Percentiles rank a stretch among this genome's conserved stretches.
phyloP scores from a whole-genome alignment of 2,888 invertebrate species.

The Cryptocephalus moraei region DNA sequence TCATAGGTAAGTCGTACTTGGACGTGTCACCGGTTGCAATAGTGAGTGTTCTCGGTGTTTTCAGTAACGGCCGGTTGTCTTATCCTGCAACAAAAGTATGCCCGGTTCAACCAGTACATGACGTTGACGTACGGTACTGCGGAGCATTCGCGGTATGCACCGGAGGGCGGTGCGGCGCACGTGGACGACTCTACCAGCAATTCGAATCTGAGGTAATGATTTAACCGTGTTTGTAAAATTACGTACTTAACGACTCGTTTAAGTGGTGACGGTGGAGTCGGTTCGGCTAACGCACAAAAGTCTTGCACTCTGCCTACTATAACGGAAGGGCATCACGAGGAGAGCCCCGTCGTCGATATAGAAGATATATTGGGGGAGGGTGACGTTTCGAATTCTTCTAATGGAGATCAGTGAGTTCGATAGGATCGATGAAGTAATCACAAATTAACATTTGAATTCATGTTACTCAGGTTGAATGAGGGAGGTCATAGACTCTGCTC shows the following conservation, averaged over 20 bases:
- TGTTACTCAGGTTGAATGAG: no score
- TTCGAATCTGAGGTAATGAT: no score
- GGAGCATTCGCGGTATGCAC: constrained; percentile 17
- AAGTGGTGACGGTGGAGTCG: constrained; percentile 12
- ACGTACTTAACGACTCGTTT: background rate
- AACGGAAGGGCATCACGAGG: constrained; percentile 40
- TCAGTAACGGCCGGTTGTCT: constrained; percentile 71
- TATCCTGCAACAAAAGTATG: constrained; percentile 70
- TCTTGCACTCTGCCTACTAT: constrained; percentile 33
- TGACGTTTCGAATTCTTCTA: constrained; percentile 10
- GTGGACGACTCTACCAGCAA: no score
- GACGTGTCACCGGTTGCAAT: no score
- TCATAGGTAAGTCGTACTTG: constrained; percentile 70
- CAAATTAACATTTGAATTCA: no score
- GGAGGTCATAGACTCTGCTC: no score
- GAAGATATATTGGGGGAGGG: constrained; percentile 44
- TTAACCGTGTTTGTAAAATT: background rate
- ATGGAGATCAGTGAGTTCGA: constrained; percentile 15
- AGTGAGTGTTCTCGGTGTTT: no score
- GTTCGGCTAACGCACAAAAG: constrained; percentile 12
- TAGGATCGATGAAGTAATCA: no score
- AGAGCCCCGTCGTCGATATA: constrained; percentile 47
- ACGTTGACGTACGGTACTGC: constrained; percentile 50
- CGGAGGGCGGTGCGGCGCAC: constrained; percentile 18
- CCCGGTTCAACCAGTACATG: constrained; percentile 49